phyloP scores from a whole-genome alignment of 2,797 vertebrate species.

The Perodicticus potto region DNA sequence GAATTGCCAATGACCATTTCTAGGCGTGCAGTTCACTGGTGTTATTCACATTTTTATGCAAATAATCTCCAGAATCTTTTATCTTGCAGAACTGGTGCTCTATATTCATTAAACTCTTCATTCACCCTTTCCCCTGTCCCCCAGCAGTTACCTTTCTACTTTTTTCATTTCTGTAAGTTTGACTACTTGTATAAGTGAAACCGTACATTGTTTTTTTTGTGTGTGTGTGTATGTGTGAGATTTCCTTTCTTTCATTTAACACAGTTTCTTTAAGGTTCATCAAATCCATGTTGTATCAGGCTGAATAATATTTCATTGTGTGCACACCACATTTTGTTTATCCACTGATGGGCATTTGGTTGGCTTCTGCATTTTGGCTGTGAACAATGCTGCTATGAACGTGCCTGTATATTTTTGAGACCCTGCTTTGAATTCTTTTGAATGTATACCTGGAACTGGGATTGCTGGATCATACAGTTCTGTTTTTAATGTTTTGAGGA shows the following conservation, averaged over 20 bases:
- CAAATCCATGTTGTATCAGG: neutral
- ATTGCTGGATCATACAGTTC: neutral
- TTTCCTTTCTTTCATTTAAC: neutral
- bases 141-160: neutral
- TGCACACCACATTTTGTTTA: neutral
- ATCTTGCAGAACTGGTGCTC: neutral
- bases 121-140: neutral
- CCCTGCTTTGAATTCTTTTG: neutral
- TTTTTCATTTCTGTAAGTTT: neutral
- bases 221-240: neutral
- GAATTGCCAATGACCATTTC: neutral
- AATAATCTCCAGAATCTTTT: neutral
- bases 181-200: neutral
- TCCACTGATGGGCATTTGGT: neutral
- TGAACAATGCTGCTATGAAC: neutral
- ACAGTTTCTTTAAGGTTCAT: neutral
- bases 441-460: neutral
- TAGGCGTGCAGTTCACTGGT: neutral
- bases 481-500: neutral
- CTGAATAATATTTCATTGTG: neutral
- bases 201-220: neutral
- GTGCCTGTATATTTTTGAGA: neutral
- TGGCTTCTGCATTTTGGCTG: neutral
- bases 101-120: neutral
- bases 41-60: neutral